A percentile compares a stretch with the other conserved stretches of the same genome.
phyloP scores from a whole-genome alignment of 2,797 vertebrate species.

The Peromyscus eremicus region DNA sequence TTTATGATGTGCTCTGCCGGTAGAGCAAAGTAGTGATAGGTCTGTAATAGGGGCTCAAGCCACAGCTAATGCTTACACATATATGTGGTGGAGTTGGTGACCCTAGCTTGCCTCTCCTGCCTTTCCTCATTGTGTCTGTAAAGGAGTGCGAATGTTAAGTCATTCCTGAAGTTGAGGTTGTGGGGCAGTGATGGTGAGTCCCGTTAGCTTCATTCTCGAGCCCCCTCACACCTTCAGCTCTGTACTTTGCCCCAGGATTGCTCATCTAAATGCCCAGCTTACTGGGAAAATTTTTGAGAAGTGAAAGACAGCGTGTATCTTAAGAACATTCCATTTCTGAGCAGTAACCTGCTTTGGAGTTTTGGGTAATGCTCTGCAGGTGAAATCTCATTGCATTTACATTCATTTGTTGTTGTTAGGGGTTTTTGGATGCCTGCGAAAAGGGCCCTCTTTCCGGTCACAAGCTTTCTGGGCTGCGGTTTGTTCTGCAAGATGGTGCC shows the following conservation, averaged over 20 bases:
- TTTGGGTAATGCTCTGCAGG: background rate
- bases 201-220: background rate
- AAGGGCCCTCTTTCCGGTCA: slow-evolving; percentile 94
- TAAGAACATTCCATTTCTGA: slow-evolving; percentile 28
- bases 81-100: background rate
- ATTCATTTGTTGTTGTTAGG: slow-evolving; percentile 87
- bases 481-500: slow-evolving; percentile 95
- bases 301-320: background rate
- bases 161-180: background rate
- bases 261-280: background rate
- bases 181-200: background rate
- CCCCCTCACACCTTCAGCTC: background rate
- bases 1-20: background rate
- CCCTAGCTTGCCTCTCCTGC: background rate
- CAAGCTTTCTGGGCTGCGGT: slow-evolving; percentile 94
- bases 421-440: slow-evolving; percentile 94
- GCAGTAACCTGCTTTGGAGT: background rate
- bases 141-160: background rate
- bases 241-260: background rate
- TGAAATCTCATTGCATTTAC: background rate
- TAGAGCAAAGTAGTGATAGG: too few relatives aligned
- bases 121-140: background rate
- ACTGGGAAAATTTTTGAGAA: background rate
- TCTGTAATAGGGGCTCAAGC: background rate
- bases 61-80: background rate